phyloP scores from a whole-genome alignment of 1,140 invertebrate genomes.

The Tetramorium simillimum region DNA sequence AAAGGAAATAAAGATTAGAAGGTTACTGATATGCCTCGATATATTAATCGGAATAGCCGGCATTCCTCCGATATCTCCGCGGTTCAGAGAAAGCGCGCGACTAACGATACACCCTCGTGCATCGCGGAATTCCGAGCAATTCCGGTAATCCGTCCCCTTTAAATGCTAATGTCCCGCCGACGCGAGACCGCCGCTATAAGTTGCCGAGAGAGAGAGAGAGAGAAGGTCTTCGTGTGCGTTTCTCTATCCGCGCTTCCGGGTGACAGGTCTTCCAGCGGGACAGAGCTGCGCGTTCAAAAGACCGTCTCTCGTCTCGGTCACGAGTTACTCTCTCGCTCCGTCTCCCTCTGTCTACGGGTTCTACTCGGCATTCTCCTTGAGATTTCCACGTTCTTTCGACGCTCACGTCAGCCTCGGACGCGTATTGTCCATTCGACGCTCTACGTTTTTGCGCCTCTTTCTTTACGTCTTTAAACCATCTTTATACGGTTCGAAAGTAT shows the following conservation, averaged over 20 bases:
- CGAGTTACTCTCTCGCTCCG: neutral
- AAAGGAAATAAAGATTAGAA: neutral
- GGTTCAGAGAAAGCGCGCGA: slow-evolving; percentile 12
- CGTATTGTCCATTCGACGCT: slow-evolving; percentile 37
- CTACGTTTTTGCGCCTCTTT: neutral
- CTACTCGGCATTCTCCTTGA: slow-evolving; percentile 47
- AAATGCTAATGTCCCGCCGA: slow-evolving; percentile 53
- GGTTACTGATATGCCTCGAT: neutral
- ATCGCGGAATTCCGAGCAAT: slow-evolving; percentile 18
- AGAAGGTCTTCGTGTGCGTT: slow-evolving; percentile 48
- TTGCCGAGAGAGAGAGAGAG: neutral
- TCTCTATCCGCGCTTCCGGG: slow-evolving; percentile 56
- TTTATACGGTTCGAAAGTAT: neutral
- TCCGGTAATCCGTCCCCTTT: slow-evolving; percentile 48
- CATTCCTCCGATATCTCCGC: slow-evolving; percentile 2
- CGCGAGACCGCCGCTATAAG: slow-evolving; percentile 11
- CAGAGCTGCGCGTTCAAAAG: slow-evolving; percentile 39
- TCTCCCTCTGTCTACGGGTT: neutral
- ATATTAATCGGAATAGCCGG: neutral
- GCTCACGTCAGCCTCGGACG: slow-evolving; percentile 28
- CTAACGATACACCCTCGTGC: slow-evolving; percentile 3
- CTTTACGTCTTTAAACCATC: neutral
- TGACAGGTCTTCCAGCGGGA: slow-evolving; percentile 51
- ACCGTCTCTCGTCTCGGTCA: slow-evolving; percentile 30
- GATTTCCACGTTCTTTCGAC: slow-evolving; percentile 52